Base-by-base conservation (phyloP, 2,888 invertebrate species). In the Scelioninae gen. 2 region DNA sequence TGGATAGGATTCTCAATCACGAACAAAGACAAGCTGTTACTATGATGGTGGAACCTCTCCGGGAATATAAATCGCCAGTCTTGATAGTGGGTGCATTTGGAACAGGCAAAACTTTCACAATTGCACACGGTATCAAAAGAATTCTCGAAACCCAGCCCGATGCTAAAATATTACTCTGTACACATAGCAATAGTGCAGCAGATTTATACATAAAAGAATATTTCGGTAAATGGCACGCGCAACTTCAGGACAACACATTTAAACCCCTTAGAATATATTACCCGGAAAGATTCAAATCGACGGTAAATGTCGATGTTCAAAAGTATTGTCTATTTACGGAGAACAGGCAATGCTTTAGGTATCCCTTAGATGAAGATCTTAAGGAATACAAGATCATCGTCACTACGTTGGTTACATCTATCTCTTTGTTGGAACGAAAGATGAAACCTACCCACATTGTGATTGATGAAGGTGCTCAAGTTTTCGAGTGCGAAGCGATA, bases 111-210 rank as follows among this genome's bases (percentile, higher is more conserved):
- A 95, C 95, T 0, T 94, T 92, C 81, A 94, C 95, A 0, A 86
- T 95, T 77, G 94, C 94, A 0, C 90, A 91, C 69, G 85, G 86
- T 1, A 46, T 85, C 2, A 76, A 77, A 13, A 75, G 83, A 6
- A 74, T 84, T 16, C 69, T 86, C 6, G 88, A 89, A 78, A 92
- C 92, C 0, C 91, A 92, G 79, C 87, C 89, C 0, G 88, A 90
- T 15, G 90, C 92, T 19, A 89, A 92, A 80, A 91, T 95, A 57
- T 88, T 95, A 73, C 91, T 95, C 57, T 95, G 95, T 83, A 95
- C 95, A 1, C 94, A 95, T 87, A 94, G 94, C 50, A 95, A 95
- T 86, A 94, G 94, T 80, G 94, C 94, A 10, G 94, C 94, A 7
- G 94, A 95, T 87, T 87, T 94, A 68, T 95, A 95, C 81, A 93